Conservation (phyloP, 2,113 vertebrate genomes). For the Cynoglossus semilaevis region DNA sequence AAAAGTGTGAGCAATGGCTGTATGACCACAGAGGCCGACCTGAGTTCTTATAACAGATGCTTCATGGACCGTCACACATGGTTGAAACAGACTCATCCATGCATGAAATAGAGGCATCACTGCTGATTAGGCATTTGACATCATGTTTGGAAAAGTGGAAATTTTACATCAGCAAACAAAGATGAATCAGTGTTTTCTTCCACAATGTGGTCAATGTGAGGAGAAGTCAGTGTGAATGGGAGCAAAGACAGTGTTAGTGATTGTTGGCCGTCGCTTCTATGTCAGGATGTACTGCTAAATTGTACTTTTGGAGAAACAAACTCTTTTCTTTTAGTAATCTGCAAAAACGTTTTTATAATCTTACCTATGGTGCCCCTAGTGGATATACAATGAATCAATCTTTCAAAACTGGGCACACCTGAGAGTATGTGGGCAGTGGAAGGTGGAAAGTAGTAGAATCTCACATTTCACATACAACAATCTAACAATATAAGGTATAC, state of each 20-base stretch:
- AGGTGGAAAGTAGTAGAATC: too few relatives aligned
- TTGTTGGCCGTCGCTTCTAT: not conserved
- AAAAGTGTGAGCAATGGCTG: not conserved
- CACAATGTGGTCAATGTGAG: not conserved
- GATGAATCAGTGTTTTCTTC: not conserved
- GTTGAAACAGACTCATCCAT: not conserved
- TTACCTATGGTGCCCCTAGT: too few relatives aligned
- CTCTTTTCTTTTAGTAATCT: too few relatives aligned
- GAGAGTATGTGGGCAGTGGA: too few relatives aligned
- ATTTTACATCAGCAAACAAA: not conserved
- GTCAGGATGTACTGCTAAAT: constrained; percentile 1
- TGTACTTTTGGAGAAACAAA: too few relatives aligned
- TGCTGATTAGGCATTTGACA: constrained; percentile 3
- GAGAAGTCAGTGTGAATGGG: not conserved
- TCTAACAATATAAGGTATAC: too few relatives aligned
- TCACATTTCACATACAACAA: too few relatives aligned
- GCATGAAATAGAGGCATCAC: constrained; percentile 9
- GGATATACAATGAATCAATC: too few relatives aligned
- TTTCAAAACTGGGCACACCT: too few relatives aligned
- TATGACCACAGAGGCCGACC: not conserved
- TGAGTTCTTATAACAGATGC: not conserved
- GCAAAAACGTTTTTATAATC: too few relatives aligned
- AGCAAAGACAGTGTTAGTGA: not conserved
- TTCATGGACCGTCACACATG: not conserved
- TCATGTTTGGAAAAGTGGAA: constrained; percentile 3